phyloP scores from a whole-genome alignment of 2,797 vertebrate genomes.

The Graptemys geographica region DNA sequence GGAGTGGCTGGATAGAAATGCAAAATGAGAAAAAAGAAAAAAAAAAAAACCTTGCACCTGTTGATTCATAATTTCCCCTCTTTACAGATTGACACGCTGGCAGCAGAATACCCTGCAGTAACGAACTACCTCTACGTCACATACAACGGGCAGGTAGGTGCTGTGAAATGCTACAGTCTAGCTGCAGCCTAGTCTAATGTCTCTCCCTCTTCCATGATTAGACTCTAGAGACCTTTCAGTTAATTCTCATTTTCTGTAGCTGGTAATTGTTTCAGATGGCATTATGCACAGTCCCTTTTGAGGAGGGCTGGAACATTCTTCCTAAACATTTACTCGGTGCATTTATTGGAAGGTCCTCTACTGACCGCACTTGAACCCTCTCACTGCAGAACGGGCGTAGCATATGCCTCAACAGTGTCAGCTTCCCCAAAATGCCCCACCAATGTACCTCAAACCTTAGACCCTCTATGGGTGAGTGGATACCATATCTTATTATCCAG shows the following conservation, averaged over 20 bases:
- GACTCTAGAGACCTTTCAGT: constrained; percentile 30
- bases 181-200: background rate
- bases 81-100: constrained; percentile 93
- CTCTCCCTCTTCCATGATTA: background rate
- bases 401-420: background rate
- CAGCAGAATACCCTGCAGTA: constrained; percentile 93
- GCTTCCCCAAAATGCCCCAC: background rate
- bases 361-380: background rate
- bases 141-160: constrained; percentile 91
- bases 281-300: background rate
- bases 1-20: background rate
- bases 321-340: background rate
- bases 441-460: background rate
- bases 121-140: constrained; percentile 96
- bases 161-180: background rate
- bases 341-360: background rate
- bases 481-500: background rate
- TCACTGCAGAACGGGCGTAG: background rate
- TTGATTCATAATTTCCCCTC: background rate
- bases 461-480: background rate
- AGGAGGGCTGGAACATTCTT: background rate
- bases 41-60: background rate
- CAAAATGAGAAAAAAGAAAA: background rate
- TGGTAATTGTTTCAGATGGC: background rate
- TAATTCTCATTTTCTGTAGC: background rate